phyloP scores from a whole-genome alignment of 2,888 invertebrate species.

The Apodemia zela region DNA sequence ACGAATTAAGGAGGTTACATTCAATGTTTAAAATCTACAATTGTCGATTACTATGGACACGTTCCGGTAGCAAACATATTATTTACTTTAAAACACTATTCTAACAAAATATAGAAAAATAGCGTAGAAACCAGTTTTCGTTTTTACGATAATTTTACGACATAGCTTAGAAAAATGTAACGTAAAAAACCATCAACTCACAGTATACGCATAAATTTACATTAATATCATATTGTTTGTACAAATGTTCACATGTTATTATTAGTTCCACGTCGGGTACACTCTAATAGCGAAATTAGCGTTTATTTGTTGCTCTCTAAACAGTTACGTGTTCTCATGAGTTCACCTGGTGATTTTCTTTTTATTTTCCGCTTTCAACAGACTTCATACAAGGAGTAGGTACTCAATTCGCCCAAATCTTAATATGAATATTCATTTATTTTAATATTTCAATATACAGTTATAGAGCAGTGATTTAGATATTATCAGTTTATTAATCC shows the following conservation, averaged over 20 bases:
- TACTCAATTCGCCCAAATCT: not conserved
- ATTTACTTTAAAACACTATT: too few relatives aligned
- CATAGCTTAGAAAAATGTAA: constrained; percentile 5
- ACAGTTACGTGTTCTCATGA: constrained; percentile 10
- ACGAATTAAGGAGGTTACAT: too few relatives aligned
- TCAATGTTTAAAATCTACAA: too few relatives aligned
- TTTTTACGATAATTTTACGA: too few relatives aligned
- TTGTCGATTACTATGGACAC: too few relatives aligned
- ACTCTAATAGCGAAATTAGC: constrained; percentile 14
- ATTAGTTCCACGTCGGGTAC: constrained; percentile 6
- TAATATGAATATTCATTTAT: not conserved
- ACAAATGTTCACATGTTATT: constrained; percentile 11
- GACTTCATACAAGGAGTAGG: not conserved
- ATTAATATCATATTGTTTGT: constrained; percentile 12
- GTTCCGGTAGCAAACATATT: too few relatives aligned
- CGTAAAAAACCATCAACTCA: not conserved
- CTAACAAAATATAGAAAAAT: too few relatives aligned
- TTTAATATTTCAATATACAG: too few relatives aligned
- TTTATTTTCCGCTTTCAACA: not conserved
- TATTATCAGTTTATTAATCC: too few relatives aligned
- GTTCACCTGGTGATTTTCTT: not conserved
- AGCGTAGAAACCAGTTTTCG: too few relatives aligned
- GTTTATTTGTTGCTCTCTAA: constrained; percentile 15
- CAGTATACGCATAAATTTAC: constrained; percentile 9
- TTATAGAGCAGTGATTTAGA: too few relatives aligned